Evolutionary conservation across 1,140 invertebrate species (phyloP).

Genomic region (Brachionus koreanus): DNA sequence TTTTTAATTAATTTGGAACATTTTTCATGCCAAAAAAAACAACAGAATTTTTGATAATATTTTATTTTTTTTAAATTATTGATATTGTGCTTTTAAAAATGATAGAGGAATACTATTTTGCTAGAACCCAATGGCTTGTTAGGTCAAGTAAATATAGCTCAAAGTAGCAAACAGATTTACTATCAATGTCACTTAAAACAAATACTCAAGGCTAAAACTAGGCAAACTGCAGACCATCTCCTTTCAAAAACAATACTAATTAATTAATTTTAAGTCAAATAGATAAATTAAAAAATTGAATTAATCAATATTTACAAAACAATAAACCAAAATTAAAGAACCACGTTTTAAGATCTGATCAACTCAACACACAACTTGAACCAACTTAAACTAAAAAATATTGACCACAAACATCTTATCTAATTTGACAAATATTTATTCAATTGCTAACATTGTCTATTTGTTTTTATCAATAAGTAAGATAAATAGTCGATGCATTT

Average conservation of each 20-base stretch:
- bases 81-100: no score
- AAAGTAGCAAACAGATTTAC: not conserved
- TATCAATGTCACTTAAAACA: not conserved
- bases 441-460: not conserved
- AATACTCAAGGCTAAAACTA: not conserved
- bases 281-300: slow-evolving; percentile 17
- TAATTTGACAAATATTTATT: slow-evolving; percentile 22
- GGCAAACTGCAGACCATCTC: not conserved
- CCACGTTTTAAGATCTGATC: not conserved
- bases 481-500: not conserved
- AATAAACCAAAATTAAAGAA: not conserved
- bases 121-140: not conserved
- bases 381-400: not conserved
- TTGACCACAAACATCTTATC: slow-evolving; percentile 9
- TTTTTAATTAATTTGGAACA: no score
- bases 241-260: slow-evolving; percentile 28
- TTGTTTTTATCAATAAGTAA: not conserved
- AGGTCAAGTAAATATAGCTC: not conserved
- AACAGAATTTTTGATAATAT: no score
- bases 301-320: not conserved
- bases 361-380: not conserved
- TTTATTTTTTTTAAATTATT: no score
- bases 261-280: slow-evolving; percentile 31
- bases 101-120: not conserved
- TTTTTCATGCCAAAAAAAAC: not conserved